Base-by-base conservation (phyloP, 2,797 vertebrate genomes). In the Danio kyathit region DNA sequence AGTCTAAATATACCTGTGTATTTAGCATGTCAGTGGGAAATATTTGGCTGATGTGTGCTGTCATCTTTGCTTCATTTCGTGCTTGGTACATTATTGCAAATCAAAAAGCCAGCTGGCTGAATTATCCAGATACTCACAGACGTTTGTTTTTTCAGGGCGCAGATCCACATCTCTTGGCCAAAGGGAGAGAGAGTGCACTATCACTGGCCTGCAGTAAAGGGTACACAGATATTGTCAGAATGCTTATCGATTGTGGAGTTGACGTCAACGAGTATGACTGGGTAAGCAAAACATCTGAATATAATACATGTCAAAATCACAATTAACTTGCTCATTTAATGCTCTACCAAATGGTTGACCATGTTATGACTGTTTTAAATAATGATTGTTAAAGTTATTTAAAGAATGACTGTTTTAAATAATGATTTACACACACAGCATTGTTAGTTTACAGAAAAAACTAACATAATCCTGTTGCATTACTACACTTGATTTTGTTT, bases 211-310 rank as follows among this genome's bases (percentile, higher is more conserved):
- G 97, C 89, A 99, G 97, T 88, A 99, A 98, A 89, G 98, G 98
- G 69, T 99, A 99, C 91, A 98, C 97, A 0, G 97, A 99, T 81
- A 99, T 99, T 46, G 96, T 98, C 74, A 98, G 96, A 89, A 99
- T 99, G 97, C 95, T 99, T 82, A 97, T 99, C 0, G 97, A 99
- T 83, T 99, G 97, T 83, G 97, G 97, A 4, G 98, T 98, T 14
- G 97, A 99, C 59, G 96, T 99, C 6, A 99, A 99, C 70, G 97
- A 99, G 61, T 99, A 99, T 52, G 98, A 99, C 88, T 99, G 98
- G 98, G 98, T 99, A 89, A 93, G 93, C 74, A 29, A 56, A 6
- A 12, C 5, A 14, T 67, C 14, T 41, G 21, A 29, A 71, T 11
- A 14, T 13, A 40, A 29, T 41, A 48, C 12, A 10, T 57, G 41